Percentiles rank a stretch among this genome's conserved stretches.
Evolutionary conservation across 2,888 invertebrate species (phyloP).

Genomic region (Cephus sareptanus): DNA sequence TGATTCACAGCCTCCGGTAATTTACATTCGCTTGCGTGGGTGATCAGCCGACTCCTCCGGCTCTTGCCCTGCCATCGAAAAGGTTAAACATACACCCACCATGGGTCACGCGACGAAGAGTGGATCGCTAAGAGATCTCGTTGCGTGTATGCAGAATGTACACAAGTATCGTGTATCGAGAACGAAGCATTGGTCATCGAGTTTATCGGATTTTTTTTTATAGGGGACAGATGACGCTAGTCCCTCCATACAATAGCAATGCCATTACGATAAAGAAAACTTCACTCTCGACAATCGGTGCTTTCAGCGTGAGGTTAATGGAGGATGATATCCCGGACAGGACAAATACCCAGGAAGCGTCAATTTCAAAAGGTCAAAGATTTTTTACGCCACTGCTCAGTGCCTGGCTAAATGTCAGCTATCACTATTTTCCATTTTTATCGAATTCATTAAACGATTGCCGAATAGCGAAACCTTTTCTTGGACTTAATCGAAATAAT

Average conservation of each 20-base stretch:
- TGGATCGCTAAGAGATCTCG: not conserved
- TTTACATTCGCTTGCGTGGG: conserved; percentile 64
- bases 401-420: not conserved
- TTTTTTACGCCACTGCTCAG: not conserved
- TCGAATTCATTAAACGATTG: not conserved
- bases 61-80: conserved; percentile 42
- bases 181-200: not conserved
- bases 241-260: not conserved
- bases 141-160: not conserved
- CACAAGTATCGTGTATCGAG: not conserved
- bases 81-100: conserved; percentile 64
- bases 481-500: not conserved
- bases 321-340: not conserved
- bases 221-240: not conserved
- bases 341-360: not conserved
- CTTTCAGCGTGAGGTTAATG: not conserved
- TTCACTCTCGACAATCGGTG: not conserved
- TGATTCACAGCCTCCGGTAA: conserved; percentile 66
- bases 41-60: conserved; percentile 41
- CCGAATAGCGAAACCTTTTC: not conserved
- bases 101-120: conserved; percentile 48
- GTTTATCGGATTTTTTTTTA: not conserved
- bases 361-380: not conserved
- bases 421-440: not conserved
- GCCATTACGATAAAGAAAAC: not conserved